A percentile compares a stretch with the other conserved stretches of the same genome.
These are phyloP conservation scores for Apamea crenata DNA, from an alignment of 2,888 invertebrate genomes.

Conservation along the genomic window DNA sequence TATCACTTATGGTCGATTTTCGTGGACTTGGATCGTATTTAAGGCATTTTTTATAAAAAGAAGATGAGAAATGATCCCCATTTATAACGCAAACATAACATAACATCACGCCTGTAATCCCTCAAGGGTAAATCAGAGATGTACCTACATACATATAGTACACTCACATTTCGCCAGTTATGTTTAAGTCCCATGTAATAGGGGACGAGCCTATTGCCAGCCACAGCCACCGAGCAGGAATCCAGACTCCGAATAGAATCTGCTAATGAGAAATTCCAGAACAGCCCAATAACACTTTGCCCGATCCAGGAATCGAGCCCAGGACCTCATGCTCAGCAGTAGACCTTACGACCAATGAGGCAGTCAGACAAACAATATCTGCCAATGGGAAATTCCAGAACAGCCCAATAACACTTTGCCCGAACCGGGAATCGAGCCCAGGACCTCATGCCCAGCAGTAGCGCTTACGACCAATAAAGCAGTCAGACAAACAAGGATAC, in stretches of 20 bases:
- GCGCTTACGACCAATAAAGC: background rate
- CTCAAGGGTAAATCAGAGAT: background rate
- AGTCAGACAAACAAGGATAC: background rate
- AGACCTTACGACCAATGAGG: background rate
- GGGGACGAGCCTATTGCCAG: background rate
- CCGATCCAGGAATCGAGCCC: too few species aligned
- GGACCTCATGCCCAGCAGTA: too few species aligned
- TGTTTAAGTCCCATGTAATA: too few species aligned
- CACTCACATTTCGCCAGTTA: background rate
- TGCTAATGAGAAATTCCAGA: background rate
- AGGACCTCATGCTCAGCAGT: too few species aligned
- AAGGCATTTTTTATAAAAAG: background rate
- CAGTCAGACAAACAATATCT: background rate
- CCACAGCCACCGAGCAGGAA: background rate
- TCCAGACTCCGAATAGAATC: background rate
- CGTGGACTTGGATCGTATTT: background rate
- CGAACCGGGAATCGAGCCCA: too few species aligned
- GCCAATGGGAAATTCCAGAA: background rate
- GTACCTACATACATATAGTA: background rate
- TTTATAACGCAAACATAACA: background rate
- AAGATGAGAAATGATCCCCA: background rate
- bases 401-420: too few species aligned
- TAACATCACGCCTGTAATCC: background rate
- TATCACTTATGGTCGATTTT: background rate
- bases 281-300: too few species aligned